phyloP scores from a whole-genome alignment of 2,113 vertebrate genomes.

The Zapornia atra region DNA sequence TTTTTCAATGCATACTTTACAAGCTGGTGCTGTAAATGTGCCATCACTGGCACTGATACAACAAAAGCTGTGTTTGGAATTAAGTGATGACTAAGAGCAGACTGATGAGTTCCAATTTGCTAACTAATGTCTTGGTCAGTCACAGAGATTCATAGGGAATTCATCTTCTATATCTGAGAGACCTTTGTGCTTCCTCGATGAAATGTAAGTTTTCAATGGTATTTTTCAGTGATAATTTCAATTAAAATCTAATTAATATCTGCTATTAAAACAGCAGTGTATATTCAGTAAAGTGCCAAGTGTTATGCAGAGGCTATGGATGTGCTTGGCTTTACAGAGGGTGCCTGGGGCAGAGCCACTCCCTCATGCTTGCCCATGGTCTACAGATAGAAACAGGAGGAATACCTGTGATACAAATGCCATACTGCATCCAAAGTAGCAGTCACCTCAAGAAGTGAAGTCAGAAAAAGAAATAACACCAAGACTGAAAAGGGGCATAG shows the following conservation, averaged over 20 bases:
- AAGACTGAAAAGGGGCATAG: not conserved
- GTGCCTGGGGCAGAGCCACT: not conserved
- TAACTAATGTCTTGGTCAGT: not conserved
- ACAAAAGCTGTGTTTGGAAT: not conserved
- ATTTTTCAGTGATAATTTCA: not conserved
- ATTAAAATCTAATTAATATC: not conserved
- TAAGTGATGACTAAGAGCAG: not conserved
- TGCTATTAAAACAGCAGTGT: not conserved
- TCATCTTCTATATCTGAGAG: not conserved
- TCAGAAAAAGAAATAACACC: not conserved
- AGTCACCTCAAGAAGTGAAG: not conserved
- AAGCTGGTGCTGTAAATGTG: not conserved
- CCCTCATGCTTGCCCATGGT: not conserved
- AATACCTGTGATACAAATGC: not conserved
- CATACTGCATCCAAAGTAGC: not conserved
- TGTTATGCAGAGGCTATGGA: not conserved
- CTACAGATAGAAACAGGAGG: not conserved
- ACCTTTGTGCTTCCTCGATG: not conserved
- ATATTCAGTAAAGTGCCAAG: not conserved
- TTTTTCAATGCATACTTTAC: not conserved
- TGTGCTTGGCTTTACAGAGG: not conserved
- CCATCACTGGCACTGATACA: not conserved
- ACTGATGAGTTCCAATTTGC: not conserved
- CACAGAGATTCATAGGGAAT: not conserved
- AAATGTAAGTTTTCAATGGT: not conserved